Evolutionary conservation across 2,888 invertebrate species (phyloP).

Genomic region (Ditula angustiorana): DNA sequence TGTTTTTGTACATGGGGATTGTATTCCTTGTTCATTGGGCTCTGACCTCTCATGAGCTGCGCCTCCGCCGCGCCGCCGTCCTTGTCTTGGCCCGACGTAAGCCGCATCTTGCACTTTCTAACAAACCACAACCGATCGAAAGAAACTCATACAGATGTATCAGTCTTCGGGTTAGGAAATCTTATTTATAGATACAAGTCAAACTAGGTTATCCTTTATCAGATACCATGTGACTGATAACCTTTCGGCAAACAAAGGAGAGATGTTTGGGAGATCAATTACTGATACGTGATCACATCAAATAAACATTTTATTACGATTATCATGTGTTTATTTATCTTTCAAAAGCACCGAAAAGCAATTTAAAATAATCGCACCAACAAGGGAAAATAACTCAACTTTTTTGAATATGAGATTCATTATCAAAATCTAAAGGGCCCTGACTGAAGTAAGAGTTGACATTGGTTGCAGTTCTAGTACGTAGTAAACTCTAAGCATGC

Average conservation of each 20-base stretch:
- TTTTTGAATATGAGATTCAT: too few relatives aligned
- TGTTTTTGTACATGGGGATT: too few relatives aligned
- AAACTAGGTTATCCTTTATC: slow-evolving; percentile 82
- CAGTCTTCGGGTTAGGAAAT: slow-evolving; percentile 56
- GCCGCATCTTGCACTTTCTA: slow-evolving; percentile 61
- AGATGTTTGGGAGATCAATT: slow-evolving; percentile 24
- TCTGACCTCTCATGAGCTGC: slow-evolving; percentile 62
- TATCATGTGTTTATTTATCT: neutral
- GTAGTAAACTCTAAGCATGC: too few relatives aligned
- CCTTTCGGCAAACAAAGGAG: slow-evolving; percentile 55
- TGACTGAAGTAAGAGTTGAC: too few relatives aligned
- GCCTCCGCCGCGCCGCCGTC: slow-evolving; percentile 75
- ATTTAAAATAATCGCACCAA: neutral
- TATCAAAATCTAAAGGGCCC: too few relatives aligned
- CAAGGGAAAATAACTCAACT: too few relatives aligned
- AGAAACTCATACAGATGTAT: slow-evolving; percentile 50
- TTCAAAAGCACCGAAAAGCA: neutral
- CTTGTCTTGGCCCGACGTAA: slow-evolving; percentile 73
- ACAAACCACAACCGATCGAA: slow-evolving; percentile 49
- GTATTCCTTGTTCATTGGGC: too few relatives aligned
- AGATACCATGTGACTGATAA: slow-evolving; percentile 76
- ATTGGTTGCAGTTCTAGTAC: too few relatives aligned
- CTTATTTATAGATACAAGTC: slow-evolving; percentile 71
- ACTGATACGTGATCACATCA: slow-evolving; percentile 33
- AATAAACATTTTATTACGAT: neutral